Conservation (phyloP, 2,888 invertebrate genomes). For the Athalia rosae region DNA sequence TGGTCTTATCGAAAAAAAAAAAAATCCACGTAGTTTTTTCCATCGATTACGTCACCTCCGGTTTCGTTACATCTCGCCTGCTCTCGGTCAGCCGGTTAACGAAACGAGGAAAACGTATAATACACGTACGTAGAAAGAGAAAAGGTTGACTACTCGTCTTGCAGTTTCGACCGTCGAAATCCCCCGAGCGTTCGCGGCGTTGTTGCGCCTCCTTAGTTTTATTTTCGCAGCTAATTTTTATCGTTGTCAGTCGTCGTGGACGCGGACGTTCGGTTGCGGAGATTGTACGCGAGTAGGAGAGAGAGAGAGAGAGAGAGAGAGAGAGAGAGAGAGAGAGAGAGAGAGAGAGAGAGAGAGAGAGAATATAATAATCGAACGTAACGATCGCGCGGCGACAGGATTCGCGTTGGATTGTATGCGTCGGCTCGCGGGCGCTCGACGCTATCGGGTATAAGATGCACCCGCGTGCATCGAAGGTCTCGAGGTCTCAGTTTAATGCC, state of each 20-base stretch:
- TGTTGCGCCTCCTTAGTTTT: too few relatives aligned
- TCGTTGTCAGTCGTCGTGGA: too few relatives aligned
- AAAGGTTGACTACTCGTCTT: too few relatives aligned
- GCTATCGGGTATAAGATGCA: slow-evolving; percentile 23
- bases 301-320: too few relatives aligned
- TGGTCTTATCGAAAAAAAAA: neutral
- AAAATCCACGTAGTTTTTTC: neutral
- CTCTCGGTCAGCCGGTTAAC: neutral
- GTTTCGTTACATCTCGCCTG: neutral
- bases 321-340: too few relatives aligned
- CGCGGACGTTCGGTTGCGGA: too few relatives aligned
- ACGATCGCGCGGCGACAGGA: neutral
- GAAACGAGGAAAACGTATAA: too few relatives aligned
- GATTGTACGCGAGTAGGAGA: neutral
- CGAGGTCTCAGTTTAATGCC: slow-evolving; percentile 66
- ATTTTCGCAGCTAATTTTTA: too few relatives aligned
- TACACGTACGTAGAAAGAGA: too few relatives aligned
- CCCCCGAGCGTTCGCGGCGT: too few relatives aligned
- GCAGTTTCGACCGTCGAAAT: too few relatives aligned
- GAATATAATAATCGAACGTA: slow-evolving; percentile 1
- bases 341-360: too few relatives aligned
- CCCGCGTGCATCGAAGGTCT: slow-evolving; percentile 67
- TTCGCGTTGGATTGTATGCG: neutral
- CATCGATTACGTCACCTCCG: slow-evolving; percentile 1
- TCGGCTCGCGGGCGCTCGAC: neutral